phyloP scores from a whole-genome alignment of 1,140 invertebrate genomes.

The Hylaeus anthracinus region DNA sequence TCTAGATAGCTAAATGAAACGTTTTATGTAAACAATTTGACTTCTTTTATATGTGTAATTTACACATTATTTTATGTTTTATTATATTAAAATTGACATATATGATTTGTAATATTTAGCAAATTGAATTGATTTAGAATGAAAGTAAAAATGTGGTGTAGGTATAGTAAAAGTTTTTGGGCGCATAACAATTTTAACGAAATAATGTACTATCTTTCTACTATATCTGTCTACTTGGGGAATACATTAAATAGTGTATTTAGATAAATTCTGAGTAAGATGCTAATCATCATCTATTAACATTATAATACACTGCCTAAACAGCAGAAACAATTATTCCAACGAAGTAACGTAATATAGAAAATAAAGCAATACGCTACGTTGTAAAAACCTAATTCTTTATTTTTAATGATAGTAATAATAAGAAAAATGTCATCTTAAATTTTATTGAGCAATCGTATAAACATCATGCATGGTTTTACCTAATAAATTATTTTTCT shows the following conservation, averaged over 20 bases:
- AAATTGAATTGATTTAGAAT: background rate
- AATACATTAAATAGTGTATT: background rate
- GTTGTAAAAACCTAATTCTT: slow-evolving; percentile 2
- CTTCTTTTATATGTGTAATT: background rate
- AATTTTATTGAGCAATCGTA: too few relatives aligned
- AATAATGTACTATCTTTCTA: slow-evolving; percentile 19
- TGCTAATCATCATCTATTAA: background rate
- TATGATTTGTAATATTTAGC: background rate
- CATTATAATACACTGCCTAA: slow-evolving; percentile 19
- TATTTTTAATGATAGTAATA: slow-evolving; percentile 2
- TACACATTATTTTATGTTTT: background rate
- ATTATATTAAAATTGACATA: background rate
- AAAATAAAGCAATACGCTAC: background rate
- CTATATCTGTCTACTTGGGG: background rate
- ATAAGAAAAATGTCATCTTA: background rate
- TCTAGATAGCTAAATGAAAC: background rate
- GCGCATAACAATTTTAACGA: background rate
- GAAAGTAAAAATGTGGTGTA: background rate
- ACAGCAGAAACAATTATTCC: slow-evolving; percentile 12
- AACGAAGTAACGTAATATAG: slow-evolving; percentile 1
- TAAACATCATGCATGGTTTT: too few relatives aligned
- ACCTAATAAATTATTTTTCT: too few relatives aligned
- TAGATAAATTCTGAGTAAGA: slow-evolving; percentile 4
- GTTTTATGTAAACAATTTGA: background rate
- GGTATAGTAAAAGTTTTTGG: background rate